These are phyloP conservation scores for Gnatocerus cornutus DNA, from an alignment of 2,888 invertebrate genomes.

Conservation along the genomic window DNA sequence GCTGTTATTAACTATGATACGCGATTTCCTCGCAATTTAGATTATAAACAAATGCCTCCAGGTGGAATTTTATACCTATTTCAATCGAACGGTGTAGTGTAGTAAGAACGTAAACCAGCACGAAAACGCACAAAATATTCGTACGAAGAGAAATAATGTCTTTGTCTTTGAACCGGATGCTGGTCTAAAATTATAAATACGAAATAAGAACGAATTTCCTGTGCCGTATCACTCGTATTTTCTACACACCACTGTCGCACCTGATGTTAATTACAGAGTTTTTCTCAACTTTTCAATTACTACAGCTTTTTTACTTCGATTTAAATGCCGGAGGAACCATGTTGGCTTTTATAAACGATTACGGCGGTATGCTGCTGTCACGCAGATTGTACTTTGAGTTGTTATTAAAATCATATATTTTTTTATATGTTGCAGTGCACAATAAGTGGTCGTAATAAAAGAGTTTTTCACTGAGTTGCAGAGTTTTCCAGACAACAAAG, in stretches of 20 bases:
- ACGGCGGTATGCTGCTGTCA: background rate
- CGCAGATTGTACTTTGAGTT: constrained; percentile 3
- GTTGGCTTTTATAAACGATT: too few species aligned
- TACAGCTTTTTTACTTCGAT: background rate
- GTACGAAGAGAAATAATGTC: constrained; percentile 49
- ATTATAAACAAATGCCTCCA: constrained; percentile 37
- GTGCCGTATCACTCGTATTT: constrained; percentile 41
- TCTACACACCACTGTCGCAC: too few species aligned
- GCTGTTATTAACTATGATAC: constrained; percentile 46
- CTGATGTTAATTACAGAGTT: too few species aligned
- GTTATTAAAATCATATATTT: constrained; percentile 12
- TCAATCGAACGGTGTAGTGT: constrained; percentile 22
- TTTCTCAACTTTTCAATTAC: too few species aligned
- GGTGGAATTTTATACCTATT: constrained; percentile 21
- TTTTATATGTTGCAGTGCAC: constrained; percentile 22
- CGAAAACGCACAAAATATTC: background rate
- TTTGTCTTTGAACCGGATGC: constrained; percentile 59
- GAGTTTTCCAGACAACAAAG: constrained; percentile 43
- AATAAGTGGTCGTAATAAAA: constrained; percentile 27
- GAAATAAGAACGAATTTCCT: constrained; percentile 63
- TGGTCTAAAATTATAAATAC: constrained; percentile 64
- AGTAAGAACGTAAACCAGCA: background rate
- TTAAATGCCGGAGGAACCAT: background rate
- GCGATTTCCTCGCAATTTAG: constrained; percentile 44
- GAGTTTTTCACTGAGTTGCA: constrained; percentile 28